These are phyloP conservation scores for Elaphurus davidianus DNA, from an alignment of 2,113 vertebrate species.

Conservation along the genomic window DNA sequence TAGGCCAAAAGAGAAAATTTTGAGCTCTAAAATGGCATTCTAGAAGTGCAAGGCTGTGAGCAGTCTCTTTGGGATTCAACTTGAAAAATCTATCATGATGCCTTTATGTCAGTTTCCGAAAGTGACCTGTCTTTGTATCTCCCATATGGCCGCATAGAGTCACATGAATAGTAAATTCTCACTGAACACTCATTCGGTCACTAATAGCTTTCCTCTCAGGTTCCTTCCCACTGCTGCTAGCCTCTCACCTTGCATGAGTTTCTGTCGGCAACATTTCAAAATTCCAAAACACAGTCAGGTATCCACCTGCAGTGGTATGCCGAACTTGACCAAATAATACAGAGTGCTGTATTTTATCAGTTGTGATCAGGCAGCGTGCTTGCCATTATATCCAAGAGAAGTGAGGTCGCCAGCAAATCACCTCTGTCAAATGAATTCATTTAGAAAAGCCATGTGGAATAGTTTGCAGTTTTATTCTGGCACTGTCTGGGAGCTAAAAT, in stretches of 20 bases:
- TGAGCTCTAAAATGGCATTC: background rate
- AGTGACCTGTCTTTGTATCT: background rate
- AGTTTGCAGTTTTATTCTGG: background rate
- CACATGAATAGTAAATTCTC: background rate
- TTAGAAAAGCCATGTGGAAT: background rate
- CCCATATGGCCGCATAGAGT: background rate
- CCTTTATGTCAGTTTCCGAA: background rate
- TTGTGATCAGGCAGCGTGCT: background rate
- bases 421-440: constrained; percentile 16
- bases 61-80: background rate
- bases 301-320: background rate
- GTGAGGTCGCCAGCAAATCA: background rate
- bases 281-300: background rate
- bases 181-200: background rate
- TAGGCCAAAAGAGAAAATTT: background rate
- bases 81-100: background rate
- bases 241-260: background rate
- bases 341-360: background rate
- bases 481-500: background rate
- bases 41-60: background rate
- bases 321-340: background rate
- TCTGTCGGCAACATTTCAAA: background rate
- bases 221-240: background rate
- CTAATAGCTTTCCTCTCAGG: background rate
- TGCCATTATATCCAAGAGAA: background rate